Percentiles rank a stretch among this genome's conserved stretches.
These are phyloP conservation scores for Chlamydotis undulata DNA, from an alignment of 2,113 vertebrate genomes.

Conservation along the genomic window DNA sequence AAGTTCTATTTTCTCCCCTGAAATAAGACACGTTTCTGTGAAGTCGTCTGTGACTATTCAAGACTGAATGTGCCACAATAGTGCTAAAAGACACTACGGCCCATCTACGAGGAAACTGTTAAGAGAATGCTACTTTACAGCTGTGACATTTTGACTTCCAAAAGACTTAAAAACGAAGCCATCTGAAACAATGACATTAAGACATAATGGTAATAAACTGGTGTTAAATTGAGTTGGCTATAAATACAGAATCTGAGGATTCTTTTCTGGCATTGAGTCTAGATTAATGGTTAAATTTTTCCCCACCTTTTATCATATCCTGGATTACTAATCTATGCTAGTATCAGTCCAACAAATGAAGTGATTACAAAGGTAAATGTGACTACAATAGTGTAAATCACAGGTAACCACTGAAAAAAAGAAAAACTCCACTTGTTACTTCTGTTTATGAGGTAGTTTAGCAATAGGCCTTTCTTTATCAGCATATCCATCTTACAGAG, in stretches of 20 bases:
- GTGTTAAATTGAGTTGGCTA: not conserved
- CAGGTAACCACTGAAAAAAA: not conserved
- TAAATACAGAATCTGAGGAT: not conserved
- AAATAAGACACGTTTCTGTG: not conserved
- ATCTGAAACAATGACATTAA: not conserved
- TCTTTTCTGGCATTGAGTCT: not conserved
- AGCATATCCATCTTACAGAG: not conserved
- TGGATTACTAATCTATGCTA: not conserved
- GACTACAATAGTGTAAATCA: not conserved
- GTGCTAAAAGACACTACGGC: not conserved
- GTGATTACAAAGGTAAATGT: not conserved
- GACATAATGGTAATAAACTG: not conserved
- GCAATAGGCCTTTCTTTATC: not conserved
- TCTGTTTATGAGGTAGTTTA: not conserved
- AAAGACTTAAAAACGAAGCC: not conserved
- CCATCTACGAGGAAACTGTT: not conserved
- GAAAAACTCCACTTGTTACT: not conserved
- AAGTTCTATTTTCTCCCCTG: not conserved
- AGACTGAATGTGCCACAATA: not conserved
- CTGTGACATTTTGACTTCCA: not conserved
- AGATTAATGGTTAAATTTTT: not conserved
- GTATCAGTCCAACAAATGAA: not conserved
- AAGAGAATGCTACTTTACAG: not conserved
- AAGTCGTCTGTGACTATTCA: not conserved
- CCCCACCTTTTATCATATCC: not conserved